Percentiles rank a stretch among this genome's conserved stretches.
Conservation (phyloP, 2,113 vertebrate genomes). For the Chaetodon trifascialis region DNA sequence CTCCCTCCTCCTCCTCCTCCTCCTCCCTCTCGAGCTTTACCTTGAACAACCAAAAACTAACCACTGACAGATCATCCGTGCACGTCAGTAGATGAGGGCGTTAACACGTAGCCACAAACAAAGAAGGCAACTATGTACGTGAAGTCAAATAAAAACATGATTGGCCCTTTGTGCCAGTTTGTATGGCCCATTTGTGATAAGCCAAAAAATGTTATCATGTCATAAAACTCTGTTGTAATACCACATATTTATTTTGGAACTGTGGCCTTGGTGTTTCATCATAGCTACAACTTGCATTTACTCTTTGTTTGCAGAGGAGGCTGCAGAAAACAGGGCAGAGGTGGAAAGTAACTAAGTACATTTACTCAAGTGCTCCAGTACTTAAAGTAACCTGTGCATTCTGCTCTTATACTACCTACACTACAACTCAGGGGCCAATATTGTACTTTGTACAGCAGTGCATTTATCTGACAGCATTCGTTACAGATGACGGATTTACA, state of each 20-base stretch:
- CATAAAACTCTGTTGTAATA: neutral
- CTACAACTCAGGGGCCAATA: neutral
- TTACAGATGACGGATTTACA: neutral
- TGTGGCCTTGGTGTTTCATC: neutral
- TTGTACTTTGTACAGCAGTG: neutral
- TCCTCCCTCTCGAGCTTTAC: conserved; percentile 30
- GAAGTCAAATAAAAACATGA: neutral
- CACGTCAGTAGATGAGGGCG: conserved; percentile 27
- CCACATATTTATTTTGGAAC: neutral
- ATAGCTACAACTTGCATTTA: neutral
- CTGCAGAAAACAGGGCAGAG: no score
- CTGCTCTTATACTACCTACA: no score
- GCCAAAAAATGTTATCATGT: neutral
- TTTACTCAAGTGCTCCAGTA: neutral
- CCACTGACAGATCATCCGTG: conserved; percentile 43
- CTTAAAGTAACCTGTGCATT: no score
- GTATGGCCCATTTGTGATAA: neutral
- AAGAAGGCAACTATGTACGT: neutral
- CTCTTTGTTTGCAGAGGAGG: no score
- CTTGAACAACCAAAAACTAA: conserved; percentile 51
- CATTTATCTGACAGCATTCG: neutral
- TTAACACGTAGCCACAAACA: neutral
- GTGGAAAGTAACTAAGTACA: neutral
- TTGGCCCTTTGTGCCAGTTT: neutral
- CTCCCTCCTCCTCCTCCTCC: conserved; percentile 19